phyloP scores from a whole-genome alignment of 2,113 vertebrate species.

The Penelope pileata region DNA sequence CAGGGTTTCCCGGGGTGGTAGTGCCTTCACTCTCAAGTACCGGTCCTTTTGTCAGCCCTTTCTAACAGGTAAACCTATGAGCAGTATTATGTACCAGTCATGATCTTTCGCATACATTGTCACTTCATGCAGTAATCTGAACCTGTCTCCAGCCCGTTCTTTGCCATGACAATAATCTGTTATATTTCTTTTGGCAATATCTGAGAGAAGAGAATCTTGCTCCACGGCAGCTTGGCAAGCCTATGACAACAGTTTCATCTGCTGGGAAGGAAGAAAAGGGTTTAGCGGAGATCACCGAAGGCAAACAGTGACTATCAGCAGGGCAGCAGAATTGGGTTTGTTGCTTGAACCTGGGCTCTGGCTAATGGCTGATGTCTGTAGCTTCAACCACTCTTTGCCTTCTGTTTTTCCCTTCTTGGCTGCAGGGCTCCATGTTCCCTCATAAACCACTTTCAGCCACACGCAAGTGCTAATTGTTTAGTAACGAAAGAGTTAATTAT shows the following conservation, averaged over 20 bases:
- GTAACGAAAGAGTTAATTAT: conserved; percentile 39
- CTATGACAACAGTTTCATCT: neutral
- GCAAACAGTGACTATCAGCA: neutral
- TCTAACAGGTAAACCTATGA: neutral
- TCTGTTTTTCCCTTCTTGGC: neutral
- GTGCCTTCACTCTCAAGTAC: neutral
- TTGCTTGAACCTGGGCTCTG: neutral
- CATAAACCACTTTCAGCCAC: neutral
- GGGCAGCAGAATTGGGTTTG: neutral
- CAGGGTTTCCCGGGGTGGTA: neutral
- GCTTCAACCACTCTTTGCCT: neutral
- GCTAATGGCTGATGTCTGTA: neutral
- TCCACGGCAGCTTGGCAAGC: neutral
- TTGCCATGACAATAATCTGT: neutral
- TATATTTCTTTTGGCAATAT: neutral
- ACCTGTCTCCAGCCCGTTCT: neutral
- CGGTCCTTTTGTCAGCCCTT: neutral
- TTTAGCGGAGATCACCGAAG: neutral
- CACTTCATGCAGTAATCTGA: neutral
- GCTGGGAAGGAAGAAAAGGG: rapidly evolving
- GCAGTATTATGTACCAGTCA: neutral
- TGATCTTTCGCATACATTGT: neutral
- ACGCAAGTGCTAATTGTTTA: conserved; percentile 35
- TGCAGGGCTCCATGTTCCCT: neutral
- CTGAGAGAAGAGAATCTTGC: neutral